Conservation (phyloP, 37 sponge, comb jelly and placozoan genomes). For the Ianthella basta region DNA sequence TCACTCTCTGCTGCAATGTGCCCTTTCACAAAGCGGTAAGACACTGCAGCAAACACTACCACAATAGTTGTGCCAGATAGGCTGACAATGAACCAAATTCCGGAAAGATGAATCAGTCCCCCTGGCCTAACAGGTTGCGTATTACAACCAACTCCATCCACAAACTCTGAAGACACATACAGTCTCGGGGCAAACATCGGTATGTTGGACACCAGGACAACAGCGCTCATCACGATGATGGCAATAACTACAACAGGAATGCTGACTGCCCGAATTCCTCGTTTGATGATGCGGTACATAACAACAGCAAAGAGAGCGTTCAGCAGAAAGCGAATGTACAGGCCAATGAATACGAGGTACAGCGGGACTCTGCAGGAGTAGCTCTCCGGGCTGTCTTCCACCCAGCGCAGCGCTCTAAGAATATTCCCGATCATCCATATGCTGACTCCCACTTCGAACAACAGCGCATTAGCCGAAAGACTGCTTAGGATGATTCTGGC, state of each 20-base stretch:
- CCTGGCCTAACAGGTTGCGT: neutral
- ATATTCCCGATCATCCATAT: neutral
- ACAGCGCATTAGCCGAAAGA: neutral
- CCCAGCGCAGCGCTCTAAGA: neutral
- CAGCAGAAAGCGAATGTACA: neutral
- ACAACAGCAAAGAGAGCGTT: neutral
- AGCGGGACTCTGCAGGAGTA: neutral
- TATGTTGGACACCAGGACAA: neutral
- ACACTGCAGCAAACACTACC: neutral
- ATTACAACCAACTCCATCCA: conserved; percentile 5
- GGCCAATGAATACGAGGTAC: neutral
- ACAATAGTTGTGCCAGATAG: neutral
- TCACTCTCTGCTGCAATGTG: neutral
- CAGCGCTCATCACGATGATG: neutral
- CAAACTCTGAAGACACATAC: neutral
- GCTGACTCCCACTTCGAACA: neutral
- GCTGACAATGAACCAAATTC: neutral
- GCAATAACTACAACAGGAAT: neutral
- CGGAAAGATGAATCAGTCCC: neutral
- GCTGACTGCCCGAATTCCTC: neutral
- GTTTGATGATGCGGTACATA: neutral
- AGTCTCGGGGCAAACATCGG: neutral
- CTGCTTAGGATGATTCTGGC: neutral
- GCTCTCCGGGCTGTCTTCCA: neutral
- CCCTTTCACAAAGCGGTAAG: neutral